phyloP scores from a whole-genome alignment of 2,888 invertebrate species.

The Subacronicta megacephala region DNA sequence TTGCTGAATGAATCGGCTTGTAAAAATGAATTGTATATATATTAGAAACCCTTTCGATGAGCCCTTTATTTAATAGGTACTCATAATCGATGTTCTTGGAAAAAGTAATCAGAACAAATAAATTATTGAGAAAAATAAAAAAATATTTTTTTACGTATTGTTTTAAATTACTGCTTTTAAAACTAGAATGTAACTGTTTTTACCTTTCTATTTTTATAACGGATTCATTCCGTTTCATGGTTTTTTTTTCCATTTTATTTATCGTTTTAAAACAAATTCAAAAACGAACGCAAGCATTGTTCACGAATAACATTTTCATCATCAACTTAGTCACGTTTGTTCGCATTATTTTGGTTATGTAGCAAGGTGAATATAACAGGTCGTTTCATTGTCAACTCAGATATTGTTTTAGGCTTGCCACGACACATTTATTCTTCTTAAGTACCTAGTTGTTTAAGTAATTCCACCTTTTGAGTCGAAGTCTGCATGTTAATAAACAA shows the following conservation, averaged over 20 bases:
- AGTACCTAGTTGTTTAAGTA: slow-evolving; percentile 12
- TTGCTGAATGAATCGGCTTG: neutral
- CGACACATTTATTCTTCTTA: slow-evolving; percentile 26
- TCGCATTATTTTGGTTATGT: slow-evolving; percentile 24
- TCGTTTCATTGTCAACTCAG: slow-evolving; percentile 13
- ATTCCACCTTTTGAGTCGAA: slow-evolving; percentile 17
- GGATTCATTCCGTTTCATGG: too few species aligned
- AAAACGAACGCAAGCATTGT: slow-evolving; percentile 4
- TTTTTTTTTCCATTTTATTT: too few species aligned
- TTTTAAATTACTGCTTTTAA: too few species aligned
- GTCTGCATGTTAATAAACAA: slow-evolving; percentile 38
- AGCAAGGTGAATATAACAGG: slow-evolving; percentile 37
- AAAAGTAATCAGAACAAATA: too few species aligned
- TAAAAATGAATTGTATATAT: neutral
- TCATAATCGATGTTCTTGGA: neutral
- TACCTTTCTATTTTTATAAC: too few species aligned
- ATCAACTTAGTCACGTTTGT: slow-evolving; percentile 46
- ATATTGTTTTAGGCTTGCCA: slow-evolving; percentile 22
- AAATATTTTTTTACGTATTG: too few species aligned
- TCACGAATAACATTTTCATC: slow-evolving; percentile 28
- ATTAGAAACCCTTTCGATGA: neutral
- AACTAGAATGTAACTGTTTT: too few species aligned
- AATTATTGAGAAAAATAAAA: too few species aligned
- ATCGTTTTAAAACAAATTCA: neutral
- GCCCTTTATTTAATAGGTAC: neutral